A percentile compares a stretch with the other conserved stretches of the same genome.
Conservation (phyloP, 35 echinoderm and acorn worm species). For the Eucidaris tribuloides region DNA sequence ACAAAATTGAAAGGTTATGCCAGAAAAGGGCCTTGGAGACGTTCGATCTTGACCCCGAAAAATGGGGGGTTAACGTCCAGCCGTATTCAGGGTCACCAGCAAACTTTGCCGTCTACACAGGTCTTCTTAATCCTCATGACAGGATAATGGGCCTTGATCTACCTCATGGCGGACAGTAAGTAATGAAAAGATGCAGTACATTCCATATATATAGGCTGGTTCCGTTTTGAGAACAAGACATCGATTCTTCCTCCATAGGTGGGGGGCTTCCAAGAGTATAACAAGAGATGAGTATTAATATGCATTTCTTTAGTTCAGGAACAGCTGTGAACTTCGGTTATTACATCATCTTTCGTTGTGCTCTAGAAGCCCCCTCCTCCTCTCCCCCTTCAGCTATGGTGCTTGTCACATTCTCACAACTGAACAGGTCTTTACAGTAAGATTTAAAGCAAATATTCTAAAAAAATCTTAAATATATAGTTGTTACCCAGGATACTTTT, state of each 20-base stretch:
- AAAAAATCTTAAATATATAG: too few relatives aligned
- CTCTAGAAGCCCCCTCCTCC: too few relatives aligned
- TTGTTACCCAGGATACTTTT: too few relatives aligned
- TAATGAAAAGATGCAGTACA: not conserved
- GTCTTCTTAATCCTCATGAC: constrained; percentile 82
- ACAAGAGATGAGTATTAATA: not conserved
- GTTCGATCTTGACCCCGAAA: constrained; percentile 72
- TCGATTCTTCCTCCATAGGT: not conserved
- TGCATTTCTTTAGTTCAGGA: not conserved
- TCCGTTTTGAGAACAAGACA: not conserved
- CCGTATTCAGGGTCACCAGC: constrained; percentile 97
- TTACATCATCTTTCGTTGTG: not conserved
- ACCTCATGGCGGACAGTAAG: constrained; percentile 99
- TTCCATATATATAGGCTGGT: not conserved
- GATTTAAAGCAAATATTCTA: too few relatives aligned
- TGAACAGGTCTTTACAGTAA: too few relatives aligned
- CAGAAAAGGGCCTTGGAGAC: constrained; percentile 79
- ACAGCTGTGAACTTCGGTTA: not conserved
- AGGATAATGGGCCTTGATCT: constrained; percentile 96
- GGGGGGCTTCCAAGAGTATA: not conserved
- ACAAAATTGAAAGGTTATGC: constrained; percentile 85
- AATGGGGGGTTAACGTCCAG: constrained; percentile 98
- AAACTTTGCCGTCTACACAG: constrained; percentile 98
- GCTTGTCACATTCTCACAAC: too few relatives aligned
- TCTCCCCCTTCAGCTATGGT: too few relatives aligned